These are phyloP conservation scores for Procambarus clarkii DNA, from an alignment of 1,140 invertebrate species.

Conservation along the genomic window DNA sequence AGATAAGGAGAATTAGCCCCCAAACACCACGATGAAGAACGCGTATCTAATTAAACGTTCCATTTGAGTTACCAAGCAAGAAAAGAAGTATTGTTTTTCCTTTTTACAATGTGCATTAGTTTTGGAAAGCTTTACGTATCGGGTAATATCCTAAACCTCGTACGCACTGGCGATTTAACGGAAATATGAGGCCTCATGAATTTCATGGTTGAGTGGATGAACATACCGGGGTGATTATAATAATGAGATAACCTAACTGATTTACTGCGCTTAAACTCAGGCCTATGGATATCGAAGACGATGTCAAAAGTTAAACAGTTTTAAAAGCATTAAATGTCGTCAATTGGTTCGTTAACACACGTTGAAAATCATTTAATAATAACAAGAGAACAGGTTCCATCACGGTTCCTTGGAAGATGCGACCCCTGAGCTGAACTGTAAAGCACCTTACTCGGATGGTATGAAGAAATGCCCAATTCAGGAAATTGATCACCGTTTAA, in stretches of 20 bases:
- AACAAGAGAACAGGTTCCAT: too few relatives aligned
- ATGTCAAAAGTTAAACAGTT: too few relatives aligned
- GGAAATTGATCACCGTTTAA: too few relatives aligned
- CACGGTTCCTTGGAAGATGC: too few relatives aligned
- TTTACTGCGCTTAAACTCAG: constrained; percentile 35
- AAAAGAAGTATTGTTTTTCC: not conserved
- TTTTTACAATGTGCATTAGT: not conserved
- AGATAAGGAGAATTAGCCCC: not conserved
- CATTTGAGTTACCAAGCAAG: constrained; percentile 9
- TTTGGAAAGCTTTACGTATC: not conserved
- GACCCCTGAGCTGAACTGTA: too few relatives aligned
- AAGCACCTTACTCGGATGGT: too few relatives aligned
- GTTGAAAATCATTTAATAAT: too few relatives aligned
- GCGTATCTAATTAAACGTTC: constrained; percentile 34
- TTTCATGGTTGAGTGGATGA: constrained; percentile 34
- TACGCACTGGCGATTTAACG: constrained; percentile 9
- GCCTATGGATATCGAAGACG: not conserved
- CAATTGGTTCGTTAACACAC: too few relatives aligned
- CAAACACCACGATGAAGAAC: constrained; percentile 10
- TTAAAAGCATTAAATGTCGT: too few relatives aligned
- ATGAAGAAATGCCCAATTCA: too few relatives aligned
- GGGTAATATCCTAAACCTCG: not conserved
- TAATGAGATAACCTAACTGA: constrained; percentile 38
- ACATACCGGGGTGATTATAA: constrained; percentile 22
- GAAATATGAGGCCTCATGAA: constrained; percentile 37